Base-by-base conservation (phyloP, 2,888 invertebrate species). In the Galerucella pusilla region DNA sequence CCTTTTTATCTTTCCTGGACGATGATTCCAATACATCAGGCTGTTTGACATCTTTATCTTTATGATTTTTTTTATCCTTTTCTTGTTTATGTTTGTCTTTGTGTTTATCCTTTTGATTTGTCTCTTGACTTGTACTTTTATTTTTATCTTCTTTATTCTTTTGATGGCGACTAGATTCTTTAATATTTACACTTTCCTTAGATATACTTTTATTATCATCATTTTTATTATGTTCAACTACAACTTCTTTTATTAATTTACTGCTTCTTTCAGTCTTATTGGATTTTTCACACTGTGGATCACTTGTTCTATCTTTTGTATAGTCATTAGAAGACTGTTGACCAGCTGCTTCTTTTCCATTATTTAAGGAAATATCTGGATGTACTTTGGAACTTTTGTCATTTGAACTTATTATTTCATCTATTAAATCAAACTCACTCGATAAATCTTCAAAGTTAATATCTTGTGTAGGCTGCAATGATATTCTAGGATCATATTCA, bases 351-450 rank as follows among this genome's bases (percentile, higher is more conserved):
- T 75, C 59, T 66, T 75, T 67, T 16, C 73, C 49, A 35, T 79
- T 67, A 49, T 74, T 57, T 71, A 63, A 42, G 6, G 35, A 68
- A 4, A 52, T 71, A 72, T 72, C 70, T 72, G 52, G 74, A 60
- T 77, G 75, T 52, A 60, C 35, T 57, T 76, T 77, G 16, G 66
- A 16, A 60, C 11, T 64, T 75, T 77, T 76, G 52, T 75, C 72
- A 71, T 52, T 66, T 46, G 83, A 76, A 57, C 80, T 82, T 5
- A 88, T 80, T 68, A 88, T 86, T 73, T 88, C 88, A 79, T 88
- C 88, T 65, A 89, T 86, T 73, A 88, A 82, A 75, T 88, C 86
- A 79, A 88, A 87, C 68, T 88, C 89, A 11, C 81, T 82, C 5
- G 86, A 83, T 64, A 88, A 84, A 69, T 86, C 86, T 77, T 87